Conservation (phyloP, 2,888 invertebrate genomes). For the Pemphredon lugubris region DNA sequence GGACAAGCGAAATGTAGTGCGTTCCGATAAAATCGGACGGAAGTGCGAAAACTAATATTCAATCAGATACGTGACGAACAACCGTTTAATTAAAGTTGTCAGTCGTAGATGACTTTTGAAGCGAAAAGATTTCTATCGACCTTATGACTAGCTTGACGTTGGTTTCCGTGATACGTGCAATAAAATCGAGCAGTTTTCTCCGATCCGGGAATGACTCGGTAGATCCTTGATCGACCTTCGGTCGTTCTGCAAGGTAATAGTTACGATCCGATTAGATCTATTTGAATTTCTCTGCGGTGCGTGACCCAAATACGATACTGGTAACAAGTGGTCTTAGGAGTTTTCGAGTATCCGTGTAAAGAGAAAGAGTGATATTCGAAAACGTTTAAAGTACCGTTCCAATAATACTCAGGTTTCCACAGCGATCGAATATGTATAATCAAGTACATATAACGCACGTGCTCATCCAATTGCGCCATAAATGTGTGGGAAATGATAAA, state of each 20-base stretch:
- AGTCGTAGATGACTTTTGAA: slow-evolving; percentile 19
- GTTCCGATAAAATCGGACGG: neutral
- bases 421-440: no score
- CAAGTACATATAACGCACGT: no score
- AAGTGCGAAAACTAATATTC: slow-evolving; percentile 20
- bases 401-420: no score
- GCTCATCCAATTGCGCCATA: no score
- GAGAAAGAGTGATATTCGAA: no score
- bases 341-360: no score
- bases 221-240: slow-evolving; percentile 43
- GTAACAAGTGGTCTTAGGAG: neutral
- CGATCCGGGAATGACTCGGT: slow-evolving; percentile 10
- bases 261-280: slow-evolving; percentile 14
- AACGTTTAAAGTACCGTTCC: no score
- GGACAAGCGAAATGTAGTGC: slow-evolving; percentile 20
- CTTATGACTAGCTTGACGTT: neutral
- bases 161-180: neutral
- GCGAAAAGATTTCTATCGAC: slow-evolving; percentile 46
- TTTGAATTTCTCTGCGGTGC: slow-evolving; percentile 19
- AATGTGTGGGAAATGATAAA: no score
- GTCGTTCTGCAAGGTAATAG: slow-evolving; percentile 29
- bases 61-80: slow-evolving; percentile 20
- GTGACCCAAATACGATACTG: slow-evolving; percentile 1
- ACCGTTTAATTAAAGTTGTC: slow-evolving; percentile 27
- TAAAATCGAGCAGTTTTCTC: slow-evolving; percentile 4